Conservation (phyloP, 2,113 vertebrate genomes). For the Vombatus ursinus region DNA sequence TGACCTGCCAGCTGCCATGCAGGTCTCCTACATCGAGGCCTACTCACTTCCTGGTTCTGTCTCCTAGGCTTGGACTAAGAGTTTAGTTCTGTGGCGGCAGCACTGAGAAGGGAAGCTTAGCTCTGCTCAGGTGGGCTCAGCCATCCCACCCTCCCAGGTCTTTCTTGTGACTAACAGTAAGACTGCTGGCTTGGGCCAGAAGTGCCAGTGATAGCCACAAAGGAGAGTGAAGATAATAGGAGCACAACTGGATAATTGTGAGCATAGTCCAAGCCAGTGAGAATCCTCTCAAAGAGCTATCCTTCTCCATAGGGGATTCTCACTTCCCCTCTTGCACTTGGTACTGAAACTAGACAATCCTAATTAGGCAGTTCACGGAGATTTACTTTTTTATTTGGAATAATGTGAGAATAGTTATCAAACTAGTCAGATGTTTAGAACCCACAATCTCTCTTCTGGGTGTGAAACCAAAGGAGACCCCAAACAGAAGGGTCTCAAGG, state of each 20-base stretch:
- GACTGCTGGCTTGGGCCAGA: neutral
- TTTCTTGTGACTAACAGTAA: neutral
- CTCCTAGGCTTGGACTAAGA: neutral
- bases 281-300: neutral
- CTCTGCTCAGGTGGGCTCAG: neutral
- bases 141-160: neutral
- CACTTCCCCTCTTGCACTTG: neutral
- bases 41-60: neutral
- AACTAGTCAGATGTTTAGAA: neutral
- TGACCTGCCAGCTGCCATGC: neutral
- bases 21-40: neutral
- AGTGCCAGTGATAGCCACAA: neutral
- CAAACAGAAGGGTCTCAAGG: neutral
- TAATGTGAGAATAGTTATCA: neutral
- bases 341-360: neutral
- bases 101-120: neutral
- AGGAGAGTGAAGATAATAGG: neutral
- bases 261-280: neutral
- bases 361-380: neutral
- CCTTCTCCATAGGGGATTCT: neutral
- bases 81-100: neutral
- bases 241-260: neutral
- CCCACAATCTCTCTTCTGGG: neutral
- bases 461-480: neutral
- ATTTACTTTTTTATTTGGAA: neutral